Evolutionary conservation across 35 echinoderm and acorn worm genomes (phyloP).

Genomic region (Stichopus chloronotus): DNA sequence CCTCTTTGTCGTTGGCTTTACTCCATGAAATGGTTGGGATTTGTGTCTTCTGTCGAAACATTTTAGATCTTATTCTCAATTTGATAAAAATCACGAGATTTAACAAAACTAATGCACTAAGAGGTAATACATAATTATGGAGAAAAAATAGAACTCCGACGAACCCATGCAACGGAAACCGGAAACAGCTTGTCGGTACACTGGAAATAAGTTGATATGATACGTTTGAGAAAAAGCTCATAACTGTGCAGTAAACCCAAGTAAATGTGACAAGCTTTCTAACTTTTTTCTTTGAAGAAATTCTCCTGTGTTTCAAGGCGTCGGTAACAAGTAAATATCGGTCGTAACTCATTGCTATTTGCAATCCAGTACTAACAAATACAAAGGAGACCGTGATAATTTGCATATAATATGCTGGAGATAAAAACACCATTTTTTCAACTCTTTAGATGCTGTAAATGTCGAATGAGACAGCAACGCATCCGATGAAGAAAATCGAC

Average conservation of each 20-base stretch:
- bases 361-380: background rate
- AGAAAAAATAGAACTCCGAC: background rate
- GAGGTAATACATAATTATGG: background rate
- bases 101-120: background rate
- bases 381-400: too few species aligned
- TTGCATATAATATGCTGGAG: background rate
- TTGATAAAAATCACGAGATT: background rate
- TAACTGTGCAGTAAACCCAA: background rate
- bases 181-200: background rate
- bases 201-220: background rate
- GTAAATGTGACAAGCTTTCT: background rate
- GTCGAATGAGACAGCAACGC: background rate
- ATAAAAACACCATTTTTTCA: too few species aligned
- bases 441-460: background rate
- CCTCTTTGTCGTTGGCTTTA: background rate
- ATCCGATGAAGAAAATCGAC: slow-evolving; percentile 10
- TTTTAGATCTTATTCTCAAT: slow-evolving; percentile 1
- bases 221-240: too few species aligned
- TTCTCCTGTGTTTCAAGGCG: background rate
- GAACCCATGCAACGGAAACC: background rate
- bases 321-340: slow-evolving; percentile 1
- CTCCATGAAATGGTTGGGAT: background rate
- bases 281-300: background rate
- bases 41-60: background rate
- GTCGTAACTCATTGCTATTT: slow-evolving; percentile 15